Conservation (phyloP, 2,888 invertebrate genomes). For the Drosophila subquinaria region DNA sequence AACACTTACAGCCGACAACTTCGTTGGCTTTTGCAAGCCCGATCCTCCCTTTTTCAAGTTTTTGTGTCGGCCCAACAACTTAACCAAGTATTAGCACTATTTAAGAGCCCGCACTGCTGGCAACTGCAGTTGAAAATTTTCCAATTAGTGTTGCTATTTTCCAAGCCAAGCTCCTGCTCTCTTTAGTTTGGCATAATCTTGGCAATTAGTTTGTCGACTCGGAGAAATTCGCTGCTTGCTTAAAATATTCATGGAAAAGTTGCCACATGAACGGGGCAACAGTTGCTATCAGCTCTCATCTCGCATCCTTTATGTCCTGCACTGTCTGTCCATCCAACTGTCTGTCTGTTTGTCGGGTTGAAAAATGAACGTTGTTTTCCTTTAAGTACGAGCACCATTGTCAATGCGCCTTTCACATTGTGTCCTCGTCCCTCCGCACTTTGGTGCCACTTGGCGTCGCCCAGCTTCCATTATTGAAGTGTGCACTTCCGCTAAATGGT, state of each 20-base stretch:
- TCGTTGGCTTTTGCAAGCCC: slow-evolving; percentile 20
- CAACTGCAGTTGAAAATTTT: slow-evolving; percentile 54
- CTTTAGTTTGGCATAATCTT: slow-evolving; percentile 41
- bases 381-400: slow-evolving; percentile 47
- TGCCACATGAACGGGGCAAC: slow-evolving; percentile 35
- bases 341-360: slow-evolving; percentile 13
- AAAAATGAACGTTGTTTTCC: slow-evolving; percentile 50
- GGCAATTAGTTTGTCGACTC: slow-evolving; percentile 50
- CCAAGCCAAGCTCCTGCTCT: neutral
- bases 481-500: slow-evolving; percentile 77
- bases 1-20: slow-evolving; percentile 44
- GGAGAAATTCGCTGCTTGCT: slow-evolving; percentile 24
- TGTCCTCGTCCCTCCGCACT: slow-evolving; percentile 37
- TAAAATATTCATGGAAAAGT: slow-evolving; percentile 60
- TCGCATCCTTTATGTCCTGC: slow-evolving; percentile 36
- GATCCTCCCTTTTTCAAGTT: slow-evolving; percentile 27
- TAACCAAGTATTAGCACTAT: slow-evolving; percentile 59
- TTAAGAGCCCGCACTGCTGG: slow-evolving; percentile 35
- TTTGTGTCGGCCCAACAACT: slow-evolving; percentile 37
- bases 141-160: slow-evolving; percentile 65
- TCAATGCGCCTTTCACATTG: slow-evolving; percentile 55
- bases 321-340: neutral
- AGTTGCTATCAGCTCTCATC: slow-evolving; percentile 32
- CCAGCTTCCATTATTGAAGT: slow-evolving; percentile 69
- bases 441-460: slow-evolving; percentile 50